Percentiles rank a stretch among this genome's conserved stretches.
phyloP scores from a whole-genome alignment of 2,113 vertebrate genomes.

The Oryzias woworae region DNA sequence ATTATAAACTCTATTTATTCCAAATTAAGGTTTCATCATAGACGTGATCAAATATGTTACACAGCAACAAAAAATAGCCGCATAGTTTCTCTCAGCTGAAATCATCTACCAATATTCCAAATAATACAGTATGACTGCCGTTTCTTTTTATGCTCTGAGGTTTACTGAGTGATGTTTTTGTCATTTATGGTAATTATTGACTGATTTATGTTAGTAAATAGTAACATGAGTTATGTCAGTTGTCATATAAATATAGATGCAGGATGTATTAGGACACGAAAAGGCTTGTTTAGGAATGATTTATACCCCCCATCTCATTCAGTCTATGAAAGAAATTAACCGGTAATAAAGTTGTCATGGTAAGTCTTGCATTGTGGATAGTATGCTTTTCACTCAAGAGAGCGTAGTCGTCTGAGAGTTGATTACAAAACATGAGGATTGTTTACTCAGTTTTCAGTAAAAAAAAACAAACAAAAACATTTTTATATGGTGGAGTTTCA shows the following conservation, averaged over 20 bases:
- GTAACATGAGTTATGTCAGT: background rate
- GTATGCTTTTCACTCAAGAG: conserved; percentile 5
- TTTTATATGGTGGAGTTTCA: too few relatives aligned
- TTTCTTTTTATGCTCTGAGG: background rate
- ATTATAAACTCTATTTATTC: too few relatives aligned
- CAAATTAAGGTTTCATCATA: too few relatives aligned
- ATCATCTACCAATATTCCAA: too few relatives aligned
- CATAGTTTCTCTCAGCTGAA: too few relatives aligned
- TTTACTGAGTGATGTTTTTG: background rate
- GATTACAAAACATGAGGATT: background rate
- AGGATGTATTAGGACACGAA: conserved; percentile 15
- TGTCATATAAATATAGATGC: conserved; percentile 1
- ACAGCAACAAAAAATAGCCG: too few relatives aligned
- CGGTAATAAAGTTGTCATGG: conserved; percentile 1
- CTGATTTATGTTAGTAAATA: background rate
- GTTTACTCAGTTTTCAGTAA: too few relatives aligned
- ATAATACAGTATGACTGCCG: background rate
- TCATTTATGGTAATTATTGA: background rate
- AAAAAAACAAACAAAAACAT: too few relatives aligned
- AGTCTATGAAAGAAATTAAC: conserved; percentile 22
- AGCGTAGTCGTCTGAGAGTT: background rate
- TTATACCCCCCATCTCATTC: conserved; percentile 17
- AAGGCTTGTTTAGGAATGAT: conserved; percentile 21
- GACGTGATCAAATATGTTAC: too few relatives aligned
- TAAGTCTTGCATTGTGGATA: background rate